Conservation (phyloP, 2,113 vertebrate genomes). For the Periophthalmodon schlosseri region DNA sequence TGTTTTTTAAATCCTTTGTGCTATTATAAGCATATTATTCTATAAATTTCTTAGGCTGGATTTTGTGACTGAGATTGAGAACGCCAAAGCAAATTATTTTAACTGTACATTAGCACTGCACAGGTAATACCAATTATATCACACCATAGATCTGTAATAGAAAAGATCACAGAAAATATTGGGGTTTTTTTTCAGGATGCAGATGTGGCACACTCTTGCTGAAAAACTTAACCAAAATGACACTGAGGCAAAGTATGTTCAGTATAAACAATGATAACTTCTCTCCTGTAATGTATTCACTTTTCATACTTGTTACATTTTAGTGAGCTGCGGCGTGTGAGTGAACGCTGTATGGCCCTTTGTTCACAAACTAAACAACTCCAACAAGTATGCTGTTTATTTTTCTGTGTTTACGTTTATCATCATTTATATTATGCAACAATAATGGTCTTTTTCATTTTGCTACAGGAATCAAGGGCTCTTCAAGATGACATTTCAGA, state of each 20-base stretch:
- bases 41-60: slow-evolving; percentile 57
- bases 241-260: slow-evolving; percentile 65
- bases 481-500: slow-evolving; percentile 75
- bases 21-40: background rate
- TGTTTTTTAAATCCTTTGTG: background rate
- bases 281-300: background rate
- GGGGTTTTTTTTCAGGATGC: slow-evolving; percentile 71
- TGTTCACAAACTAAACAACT: slow-evolving; percentile 66
- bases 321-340: slow-evolving; percentile 65
- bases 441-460: background rate
- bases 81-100: slow-evolving; percentile 63
- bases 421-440: no score
- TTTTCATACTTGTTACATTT: slow-evolving; percentile 2
- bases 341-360: slow-evolving; percentile 57
- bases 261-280: background rate
- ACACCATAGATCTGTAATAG: background rate
- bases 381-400: slow-evolving; percentile 57
- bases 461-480: slow-evolving; percentile 66
- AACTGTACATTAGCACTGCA: slow-evolving; percentile 75
- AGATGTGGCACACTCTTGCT: slow-evolving; percentile 72
- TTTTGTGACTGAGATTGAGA: slow-evolving; percentile 69
- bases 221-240: slow-evolving; percentile 69
- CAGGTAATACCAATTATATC: slow-evolving; percentile 52
- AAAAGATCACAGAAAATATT: background rate
- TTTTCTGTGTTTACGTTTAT: background rate